These are phyloP conservation scores for Dicentrarchus labrax DNA, from an alignment of 2,113 vertebrate species.

Conservation along the genomic window DNA sequence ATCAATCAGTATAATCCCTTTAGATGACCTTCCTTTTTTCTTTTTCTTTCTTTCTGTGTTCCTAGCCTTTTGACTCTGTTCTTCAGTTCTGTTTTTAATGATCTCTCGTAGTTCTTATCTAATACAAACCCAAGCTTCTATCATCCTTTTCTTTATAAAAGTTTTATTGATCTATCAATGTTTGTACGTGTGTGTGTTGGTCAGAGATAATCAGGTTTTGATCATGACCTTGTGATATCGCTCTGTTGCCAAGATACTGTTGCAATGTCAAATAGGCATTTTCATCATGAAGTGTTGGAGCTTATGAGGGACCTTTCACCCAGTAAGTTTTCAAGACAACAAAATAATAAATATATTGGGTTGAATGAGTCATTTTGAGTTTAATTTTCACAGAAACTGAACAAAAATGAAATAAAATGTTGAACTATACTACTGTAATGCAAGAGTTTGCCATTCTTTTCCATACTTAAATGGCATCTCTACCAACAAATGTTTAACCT, in stretches of 20 bases:
- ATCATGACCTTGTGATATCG: conserved; percentile 75
- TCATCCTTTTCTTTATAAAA: conserved; percentile 24
- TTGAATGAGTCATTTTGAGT: background rate
- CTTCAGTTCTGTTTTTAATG: conserved; percentile 24
- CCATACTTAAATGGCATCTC: too few species aligned
- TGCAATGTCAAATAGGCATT: conserved; percentile 29
- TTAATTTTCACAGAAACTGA: background rate
- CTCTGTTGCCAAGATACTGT: conserved; percentile 59
- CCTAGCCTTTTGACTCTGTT: conserved; percentile 20
- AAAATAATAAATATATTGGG: background rate
- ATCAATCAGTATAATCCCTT: conserved; percentile 50
- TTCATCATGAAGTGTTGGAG: conserved; percentile 36
- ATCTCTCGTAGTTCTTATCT: conserved; percentile 49
- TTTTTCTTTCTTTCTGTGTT: background rate
- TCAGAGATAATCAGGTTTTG: conserved; percentile 73
- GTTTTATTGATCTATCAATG: conserved; percentile 55
- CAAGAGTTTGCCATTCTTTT: too few species aligned
- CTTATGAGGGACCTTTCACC: conserved; percentile 34
- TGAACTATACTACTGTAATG: background rate
- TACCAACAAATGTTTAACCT: background rate
- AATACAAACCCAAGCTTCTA: conserved; percentile 18
- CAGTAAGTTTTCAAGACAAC: conserved; percentile 11
- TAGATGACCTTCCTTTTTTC: conserved; percentile 39
- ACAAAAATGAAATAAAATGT: background rate
- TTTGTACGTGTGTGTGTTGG: conserved; percentile 11